phyloP scores from a whole-genome alignment of 2,888 invertebrate genomes.

The Lacanobia wlatinum region DNA sequence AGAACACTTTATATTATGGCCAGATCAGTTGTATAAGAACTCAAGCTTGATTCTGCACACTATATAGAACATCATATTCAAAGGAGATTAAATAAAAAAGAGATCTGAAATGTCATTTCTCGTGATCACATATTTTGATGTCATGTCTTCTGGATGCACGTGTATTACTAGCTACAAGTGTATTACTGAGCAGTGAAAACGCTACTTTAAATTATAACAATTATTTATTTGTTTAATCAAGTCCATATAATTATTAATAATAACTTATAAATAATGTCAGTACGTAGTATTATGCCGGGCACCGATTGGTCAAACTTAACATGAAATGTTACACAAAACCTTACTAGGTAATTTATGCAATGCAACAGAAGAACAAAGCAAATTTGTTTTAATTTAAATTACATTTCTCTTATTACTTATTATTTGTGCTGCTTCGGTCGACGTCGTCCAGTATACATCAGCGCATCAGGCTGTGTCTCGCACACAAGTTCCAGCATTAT shows the following conservation, averaged over 20 bases:
- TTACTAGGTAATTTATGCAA: background rate
- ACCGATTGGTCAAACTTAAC: background rate
- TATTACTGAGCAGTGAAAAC: background rate
- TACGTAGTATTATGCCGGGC: background rate
- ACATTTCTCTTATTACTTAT: background rate
- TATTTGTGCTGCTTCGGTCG: background rate
- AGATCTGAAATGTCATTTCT: background rate
- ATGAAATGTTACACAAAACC: background rate
- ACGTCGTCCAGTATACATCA: background rate
- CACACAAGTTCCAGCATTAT: background rate
- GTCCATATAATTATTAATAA: background rate
- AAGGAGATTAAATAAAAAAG: background rate
- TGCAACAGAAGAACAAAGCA: no score
- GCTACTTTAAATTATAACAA: background rate
- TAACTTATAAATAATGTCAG: background rate
- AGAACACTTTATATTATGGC: background rate
- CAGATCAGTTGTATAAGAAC: background rate
- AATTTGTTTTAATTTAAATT: background rate
- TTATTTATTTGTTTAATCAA: background rate
- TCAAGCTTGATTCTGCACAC: background rate
- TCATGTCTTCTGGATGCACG: background rate
- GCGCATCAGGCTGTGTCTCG: background rate
- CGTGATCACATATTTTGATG: background rate
- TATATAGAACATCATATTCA: background rate
- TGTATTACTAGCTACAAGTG: background rate